Evolutionary conservation across 2,113 vertebrate genomes (phyloP), one percentile per base, ranked within the genome.

Genomic region (Acanthisitta chloris): DNA sequence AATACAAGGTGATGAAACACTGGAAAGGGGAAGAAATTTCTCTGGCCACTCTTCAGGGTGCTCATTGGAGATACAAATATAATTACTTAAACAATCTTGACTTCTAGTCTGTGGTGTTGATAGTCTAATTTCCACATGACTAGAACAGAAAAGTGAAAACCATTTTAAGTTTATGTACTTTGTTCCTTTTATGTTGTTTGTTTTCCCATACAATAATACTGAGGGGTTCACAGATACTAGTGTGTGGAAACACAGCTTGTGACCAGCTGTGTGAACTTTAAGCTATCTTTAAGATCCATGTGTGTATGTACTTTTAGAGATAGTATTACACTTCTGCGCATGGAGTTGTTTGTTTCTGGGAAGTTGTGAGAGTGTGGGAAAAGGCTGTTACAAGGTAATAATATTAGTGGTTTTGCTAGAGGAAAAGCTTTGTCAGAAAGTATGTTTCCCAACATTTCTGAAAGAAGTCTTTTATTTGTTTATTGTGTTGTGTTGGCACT

Each of bases 361-460:
- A 79, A 49, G 49, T 38, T 55, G 29, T 11, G 6, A 72, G 54
- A 46, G 34, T 2, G 7, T 61, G 84, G 81, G 92, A 57, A 92
- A 91, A 81, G 14, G 23, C 71, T 89, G 15, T 62, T 91, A 74
- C 17, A 38, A 86, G 66, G 54, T 91, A 77, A 55, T 88, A 62
- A 29, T 46, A 43, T 80, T 80, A 48, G 46, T 49, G 67, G 54
- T 52, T 94, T 92, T 85, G 36, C 40, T 82, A 28, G n/a, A 55
- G 86, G 25, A 92, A 80, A 48, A 58, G 34, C 54, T 96, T 91
- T 94, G 43, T 93, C 58, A 90, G 57, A 72, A 89, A 82, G 45
- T 42, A 45, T 2, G 1, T 69, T 89, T 82, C 46, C 26, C 1
- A 0, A 45, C 49, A 17, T 54, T 91, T 87, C 58, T 73, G 42